A percentile compares a stretch with the other conserved stretches of the same genome.
phyloP scores from a whole-genome alignment of 37 sponge, comb jelly and placozoan species.

The Corticium candelabrum region DNA sequence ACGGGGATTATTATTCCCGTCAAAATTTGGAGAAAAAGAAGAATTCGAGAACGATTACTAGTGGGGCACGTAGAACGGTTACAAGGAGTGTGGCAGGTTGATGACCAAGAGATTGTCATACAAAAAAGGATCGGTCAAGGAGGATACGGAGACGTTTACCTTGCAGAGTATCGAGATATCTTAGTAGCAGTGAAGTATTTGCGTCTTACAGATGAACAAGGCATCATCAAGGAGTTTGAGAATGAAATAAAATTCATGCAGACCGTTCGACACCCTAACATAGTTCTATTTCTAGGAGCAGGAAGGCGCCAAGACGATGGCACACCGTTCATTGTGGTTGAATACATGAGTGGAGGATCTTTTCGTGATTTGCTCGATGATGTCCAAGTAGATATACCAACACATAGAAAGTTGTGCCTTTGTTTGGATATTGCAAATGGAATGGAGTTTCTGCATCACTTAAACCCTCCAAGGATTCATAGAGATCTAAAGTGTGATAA shows the following conservation, averaged over 20 bases:
- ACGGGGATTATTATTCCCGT: not conserved
- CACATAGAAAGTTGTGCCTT: not conserved
- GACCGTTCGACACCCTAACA: not conserved
- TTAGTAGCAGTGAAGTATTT: not conserved
- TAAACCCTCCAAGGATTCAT: slow-evolving; percentile 1
- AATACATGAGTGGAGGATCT: not conserved
- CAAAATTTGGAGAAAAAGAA: not conserved
- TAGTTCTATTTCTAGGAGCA: not conserved
- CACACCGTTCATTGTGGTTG: not conserved
- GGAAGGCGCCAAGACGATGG: not conserved
- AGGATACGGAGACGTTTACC: not conserved
- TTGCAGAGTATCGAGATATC: not conserved
- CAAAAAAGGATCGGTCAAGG: not conserved
- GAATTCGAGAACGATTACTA: not conserved
- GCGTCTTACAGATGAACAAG: not conserved
- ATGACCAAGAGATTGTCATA: not conserved
- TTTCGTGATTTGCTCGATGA: not conserved
- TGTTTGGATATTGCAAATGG: slow-evolving; percentile 3
- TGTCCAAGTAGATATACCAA: not conserved
- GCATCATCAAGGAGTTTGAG: not conserved
- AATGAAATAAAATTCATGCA: not conserved
- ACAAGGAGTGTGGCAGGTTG: not conserved
- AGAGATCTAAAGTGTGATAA: slow-evolving; percentile 11
- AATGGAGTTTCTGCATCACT: slow-evolving; percentile 6
- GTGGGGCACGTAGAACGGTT: no score